These are phyloP conservation scores for Umimayanthus kanabou DNA, from an alignment of 92 coral and sea anemone species.

Conservation along the genomic window DNA sequence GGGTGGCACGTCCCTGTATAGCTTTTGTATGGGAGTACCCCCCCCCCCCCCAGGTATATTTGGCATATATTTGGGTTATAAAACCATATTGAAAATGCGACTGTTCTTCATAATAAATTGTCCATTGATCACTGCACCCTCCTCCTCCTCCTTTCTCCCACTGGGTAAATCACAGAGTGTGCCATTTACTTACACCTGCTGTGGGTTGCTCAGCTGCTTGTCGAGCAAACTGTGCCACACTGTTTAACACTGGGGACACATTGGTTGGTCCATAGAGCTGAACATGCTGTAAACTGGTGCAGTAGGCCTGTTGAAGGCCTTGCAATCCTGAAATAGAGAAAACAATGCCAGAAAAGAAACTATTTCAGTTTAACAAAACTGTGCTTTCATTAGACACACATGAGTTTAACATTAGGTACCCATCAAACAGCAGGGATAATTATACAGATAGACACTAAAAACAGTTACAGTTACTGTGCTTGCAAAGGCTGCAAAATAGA, in stretches of 20 bases:
- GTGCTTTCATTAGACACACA: too few relatives aligned
- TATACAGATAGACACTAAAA: too few relatives aligned
- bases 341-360: not conserved
- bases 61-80: too few relatives aligned
- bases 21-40: too few relatives aligned
- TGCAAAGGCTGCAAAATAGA: too few relatives aligned
- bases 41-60: too few relatives aligned
- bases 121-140: not conserved
- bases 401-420: too few relatives aligned
- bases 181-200: conserved; percentile 69
- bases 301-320: conserved; percentile 89
- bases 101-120: too few relatives aligned
- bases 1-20: too few relatives aligned
- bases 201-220: conserved; percentile 70
- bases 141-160: not conserved
- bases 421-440: too few relatives aligned
- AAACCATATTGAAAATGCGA: too few relatives aligned
- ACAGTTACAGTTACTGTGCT: too few relatives aligned
- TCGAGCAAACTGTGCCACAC: conserved; percentile 87
- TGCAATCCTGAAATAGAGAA: not conserved
- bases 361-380: not conserved
- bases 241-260: conserved; percentile 90
- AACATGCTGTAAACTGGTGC: conserved; percentile 74
- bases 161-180: not conserved
- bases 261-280: conserved; percentile 94